Evolutionary conservation across 2,888 invertebrate genomes (phyloP).

Genomic region (Polyommatus icarus): DNA sequence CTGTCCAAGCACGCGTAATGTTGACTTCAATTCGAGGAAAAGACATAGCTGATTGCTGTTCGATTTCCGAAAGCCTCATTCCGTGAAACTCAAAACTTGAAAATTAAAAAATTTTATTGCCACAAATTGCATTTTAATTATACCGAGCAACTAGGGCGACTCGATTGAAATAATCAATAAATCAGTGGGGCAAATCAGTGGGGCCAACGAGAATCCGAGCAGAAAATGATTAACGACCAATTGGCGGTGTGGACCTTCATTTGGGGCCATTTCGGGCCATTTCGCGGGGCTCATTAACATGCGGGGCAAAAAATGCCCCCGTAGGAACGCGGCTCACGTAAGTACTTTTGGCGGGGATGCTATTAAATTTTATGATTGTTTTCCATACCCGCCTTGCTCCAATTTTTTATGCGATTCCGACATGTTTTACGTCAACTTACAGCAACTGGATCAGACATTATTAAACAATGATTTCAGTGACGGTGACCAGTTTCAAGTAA

Average conservation of each 20-base stretch:
- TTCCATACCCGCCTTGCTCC: slow-evolving; percentile 76
- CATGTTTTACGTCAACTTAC: slow-evolving; percentile 50
- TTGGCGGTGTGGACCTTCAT: slow-evolving; percentile 38
- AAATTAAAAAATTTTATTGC: slow-evolving; percentile 12
- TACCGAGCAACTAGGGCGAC: slow-evolving; percentile 21
- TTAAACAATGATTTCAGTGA: too few species aligned
- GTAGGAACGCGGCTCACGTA: slow-evolving; percentile 68
- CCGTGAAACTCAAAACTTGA: background rate
- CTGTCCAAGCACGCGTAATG: background rate
- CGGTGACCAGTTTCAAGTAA: background rate
- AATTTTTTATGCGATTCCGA: slow-evolving; percentile 64
- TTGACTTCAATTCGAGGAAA: background rate
- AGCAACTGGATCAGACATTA: slow-evolving; percentile 50
- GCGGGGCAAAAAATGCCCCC: slow-evolving; percentile 55
- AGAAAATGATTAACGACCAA: slow-evolving; percentile 35
- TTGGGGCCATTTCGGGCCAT: slow-evolving; percentile 50
- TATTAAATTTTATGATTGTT: slow-evolving; percentile 78
- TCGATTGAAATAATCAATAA: slow-evolving; percentile 30
- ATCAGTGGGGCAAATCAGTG: slow-evolving; percentile 25
- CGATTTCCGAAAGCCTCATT: background rate
- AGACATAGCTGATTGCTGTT: background rate
- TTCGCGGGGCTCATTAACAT: slow-evolving; percentile 58
- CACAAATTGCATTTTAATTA: slow-evolving; percentile 22
- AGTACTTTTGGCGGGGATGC: slow-evolving; percentile 73
- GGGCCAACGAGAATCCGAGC: slow-evolving; percentile 22